phyloP scores from a whole-genome alignment of 2,797 vertebrate genomes.

The Hyperoplus immaculatus region DNA sequence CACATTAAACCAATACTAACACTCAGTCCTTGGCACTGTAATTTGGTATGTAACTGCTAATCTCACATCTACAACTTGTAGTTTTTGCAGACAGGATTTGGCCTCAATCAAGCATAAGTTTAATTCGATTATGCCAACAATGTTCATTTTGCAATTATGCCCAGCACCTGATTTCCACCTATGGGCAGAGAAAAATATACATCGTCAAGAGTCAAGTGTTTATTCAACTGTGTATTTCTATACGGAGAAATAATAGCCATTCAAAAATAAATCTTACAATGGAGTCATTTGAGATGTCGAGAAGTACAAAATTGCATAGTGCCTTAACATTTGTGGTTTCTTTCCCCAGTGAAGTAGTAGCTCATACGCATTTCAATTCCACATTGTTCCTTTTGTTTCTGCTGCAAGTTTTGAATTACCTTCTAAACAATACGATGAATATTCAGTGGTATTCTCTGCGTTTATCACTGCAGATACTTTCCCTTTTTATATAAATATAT shows the following conservation, averaged over 20 bases:
- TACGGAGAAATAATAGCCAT: not conserved
- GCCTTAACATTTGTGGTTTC: not conserved
- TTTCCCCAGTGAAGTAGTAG: not conserved
- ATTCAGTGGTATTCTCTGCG: not conserved
- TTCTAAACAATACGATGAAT: not conserved
- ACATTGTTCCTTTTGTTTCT: constrained; percentile 11
- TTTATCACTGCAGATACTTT: not conserved
- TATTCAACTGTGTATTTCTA: not conserved
- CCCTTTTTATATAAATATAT: not conserved
- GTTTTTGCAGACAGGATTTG: not conserved
- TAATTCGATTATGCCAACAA: constrained; percentile 56
- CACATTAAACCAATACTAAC: constrained; percentile 6
- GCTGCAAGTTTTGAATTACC: not conserved
- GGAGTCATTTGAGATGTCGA: constrained; percentile 19
- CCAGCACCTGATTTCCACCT: constrained; percentile 24
- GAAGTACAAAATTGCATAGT: not conserved
- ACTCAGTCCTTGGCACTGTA: not conserved
- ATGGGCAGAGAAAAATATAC: not conserved
- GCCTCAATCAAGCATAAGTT: constrained; percentile 28
- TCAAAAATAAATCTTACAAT: constrained; percentile 26
- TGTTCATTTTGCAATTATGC: constrained; percentile 31
- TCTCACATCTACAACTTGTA: constrained; percentile 2
- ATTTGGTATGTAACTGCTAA: constrained; percentile 14
- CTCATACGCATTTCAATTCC: constrained; percentile 23
- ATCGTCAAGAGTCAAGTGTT: not conserved